Evolutionary conservation across 2,113 vertebrate species (phyloP).

Genomic region (Stictonetta naevosa): DNA sequence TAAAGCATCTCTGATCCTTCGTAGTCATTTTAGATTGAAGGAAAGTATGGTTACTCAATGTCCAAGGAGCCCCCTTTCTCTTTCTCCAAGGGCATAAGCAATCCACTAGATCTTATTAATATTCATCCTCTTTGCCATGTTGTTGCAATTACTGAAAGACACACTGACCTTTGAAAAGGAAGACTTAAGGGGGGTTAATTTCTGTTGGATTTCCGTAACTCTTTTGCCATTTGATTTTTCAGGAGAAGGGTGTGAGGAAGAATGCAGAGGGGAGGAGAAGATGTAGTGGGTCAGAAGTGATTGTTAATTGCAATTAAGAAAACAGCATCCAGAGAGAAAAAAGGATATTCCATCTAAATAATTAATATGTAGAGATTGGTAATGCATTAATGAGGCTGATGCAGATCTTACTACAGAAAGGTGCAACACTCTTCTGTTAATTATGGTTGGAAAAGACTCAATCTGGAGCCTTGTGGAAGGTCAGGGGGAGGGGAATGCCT

Average conservation of each 20-base stretch:
- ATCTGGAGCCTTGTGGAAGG: not conserved
- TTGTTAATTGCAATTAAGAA: slow-evolving; percentile 72
- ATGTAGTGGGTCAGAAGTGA: slow-evolving; percentile 67
- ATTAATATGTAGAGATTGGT: slow-evolving; percentile 64
- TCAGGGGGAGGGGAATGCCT: slow-evolving; percentile 25
- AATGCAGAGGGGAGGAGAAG: slow-evolving; percentile 29
- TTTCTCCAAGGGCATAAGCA: slow-evolving; percentile 55
- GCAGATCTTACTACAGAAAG: slow-evolving; percentile 52
- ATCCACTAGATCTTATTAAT: slow-evolving; percentile 62
- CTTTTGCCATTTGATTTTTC: slow-evolving; percentile 62
- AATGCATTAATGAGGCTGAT: slow-evolving; percentile 67
- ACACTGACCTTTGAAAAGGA: slow-evolving; percentile 70
- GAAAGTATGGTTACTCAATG: slow-evolving; percentile 12
- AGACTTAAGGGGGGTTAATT: slow-evolving; percentile 49
- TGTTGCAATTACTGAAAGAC: slow-evolving; percentile 73
- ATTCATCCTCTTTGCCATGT: slow-evolving; percentile 68
- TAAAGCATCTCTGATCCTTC: not conserved
- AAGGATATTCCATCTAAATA: slow-evolving; percentile 63
- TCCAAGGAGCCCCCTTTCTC: slow-evolving; percentile 17
- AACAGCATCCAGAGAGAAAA: slow-evolving; percentile 61
- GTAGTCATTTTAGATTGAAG: slow-evolving; percentile 10
- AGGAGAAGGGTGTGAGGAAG: not conserved
- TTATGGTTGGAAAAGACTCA: slow-evolving; percentile 21
- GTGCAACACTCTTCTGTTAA: slow-evolving; percentile 19
- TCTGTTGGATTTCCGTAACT: slow-evolving; percentile 58